Evolutionary conservation across 2,888 invertebrate species (phyloP), one percentile per base, ranked within the genome.

Genomic region (Drosophila prostipennis): DNA sequence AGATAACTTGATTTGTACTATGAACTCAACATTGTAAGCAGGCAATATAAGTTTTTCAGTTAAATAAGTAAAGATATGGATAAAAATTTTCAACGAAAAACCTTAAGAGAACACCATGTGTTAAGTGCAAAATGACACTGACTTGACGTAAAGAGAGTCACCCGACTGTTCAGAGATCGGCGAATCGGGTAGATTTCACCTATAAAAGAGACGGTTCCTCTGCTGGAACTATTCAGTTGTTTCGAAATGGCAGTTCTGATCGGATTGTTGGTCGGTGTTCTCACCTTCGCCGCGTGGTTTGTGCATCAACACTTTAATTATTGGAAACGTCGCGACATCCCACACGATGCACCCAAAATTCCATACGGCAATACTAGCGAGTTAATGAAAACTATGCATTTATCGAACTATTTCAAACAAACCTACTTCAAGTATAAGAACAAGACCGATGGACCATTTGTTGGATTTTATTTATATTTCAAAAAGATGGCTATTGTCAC

Each of bases 381-480:
- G 13, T 67, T 74, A 57, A 72, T 74, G 23, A 65, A 74, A 4
- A 78, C 64, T 5, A 63, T 52, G 6, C 84, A 76, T 13, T 57
- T 80, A 26, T 64, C 74, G 55, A 69, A 80, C 5, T 74, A 87
- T 23, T 36, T 79, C 3, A 55, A 65, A 14, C 29, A 77, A 0
- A 64, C 79, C 0, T 91, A 91, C 40, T 23, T 70, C 0, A 84
- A 80, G 49, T 89, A 76, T 42, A 91, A 85, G 16, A 72, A 79
- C 5, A 73, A 78, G 40, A 43, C 54, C 2, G 54, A 74, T 23
- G 87, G 87, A 2, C 91, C 91, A 0, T 89, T 90, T 74, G 79
- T 75, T 8, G 92, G 92, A 0, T 72, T 87, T 3, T 92, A 80
- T 61, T 75, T 88, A 29, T 82, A 90, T 1, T 46, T 76, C 2